A percentile compares a stretch with the other conserved stretches of the same genome.
phyloP scores from a whole-genome alignment of 2,888 invertebrate genomes.

The Mesochorus sp. region DNA sequence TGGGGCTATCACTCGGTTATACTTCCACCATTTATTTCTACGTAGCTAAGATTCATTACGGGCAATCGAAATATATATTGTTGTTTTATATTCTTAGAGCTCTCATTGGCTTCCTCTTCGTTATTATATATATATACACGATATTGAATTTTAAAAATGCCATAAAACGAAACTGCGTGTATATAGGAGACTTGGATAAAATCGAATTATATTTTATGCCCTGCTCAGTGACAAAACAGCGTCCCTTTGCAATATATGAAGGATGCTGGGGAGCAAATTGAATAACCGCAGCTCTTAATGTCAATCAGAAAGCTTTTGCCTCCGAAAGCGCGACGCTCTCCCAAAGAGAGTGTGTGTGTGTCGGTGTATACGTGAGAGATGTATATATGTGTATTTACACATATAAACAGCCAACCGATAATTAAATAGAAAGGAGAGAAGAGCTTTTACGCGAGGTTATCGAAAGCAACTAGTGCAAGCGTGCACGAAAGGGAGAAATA shows the following conservation, averaged over 20 bases:
- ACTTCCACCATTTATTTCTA: no score
- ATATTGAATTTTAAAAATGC: background rate
- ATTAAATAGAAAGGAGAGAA: slow-evolving; percentile 48
- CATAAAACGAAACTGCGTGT: background rate
- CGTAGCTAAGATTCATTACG: no score
- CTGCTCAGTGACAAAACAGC: background rate
- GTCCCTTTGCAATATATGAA: background rate
- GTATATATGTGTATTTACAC: background rate
- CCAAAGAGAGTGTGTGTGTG: background rate
- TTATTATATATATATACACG: no score
- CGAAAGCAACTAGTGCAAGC: slow-evolving; percentile 48
- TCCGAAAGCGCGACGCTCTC: slow-evolving; percentile 41
- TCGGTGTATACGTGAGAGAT: background rate
- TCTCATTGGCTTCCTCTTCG: no score
- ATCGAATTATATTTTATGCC: background rate
- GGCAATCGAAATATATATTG: no score
- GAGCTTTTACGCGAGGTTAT: background rate
- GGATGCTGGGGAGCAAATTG: slow-evolving; percentile 40
- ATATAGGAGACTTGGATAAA: background rate
- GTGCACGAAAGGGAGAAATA: background rate
- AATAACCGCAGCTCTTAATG: slow-evolving; percentile 52
- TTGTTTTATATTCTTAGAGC: no score
- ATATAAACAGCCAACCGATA: slow-evolving; percentile 53
- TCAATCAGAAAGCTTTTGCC: slow-evolving; percentile 55
- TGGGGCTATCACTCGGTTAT: no score